phyloP scores from a whole-genome alignment of 1,140 invertebrate genomes.

The Lepidurus packardi region DNA sequence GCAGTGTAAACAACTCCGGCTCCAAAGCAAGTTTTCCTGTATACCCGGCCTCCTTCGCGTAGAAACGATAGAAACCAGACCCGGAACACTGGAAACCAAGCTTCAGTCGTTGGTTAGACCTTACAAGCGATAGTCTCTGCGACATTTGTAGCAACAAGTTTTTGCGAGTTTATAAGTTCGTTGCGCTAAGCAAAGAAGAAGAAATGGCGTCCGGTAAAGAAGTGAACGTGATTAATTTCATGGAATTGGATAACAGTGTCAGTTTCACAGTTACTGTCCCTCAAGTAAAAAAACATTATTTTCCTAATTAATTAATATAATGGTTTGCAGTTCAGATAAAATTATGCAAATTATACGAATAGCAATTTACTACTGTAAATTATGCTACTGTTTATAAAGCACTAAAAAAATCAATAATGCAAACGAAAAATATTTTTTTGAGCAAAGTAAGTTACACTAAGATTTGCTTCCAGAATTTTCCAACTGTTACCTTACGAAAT shows the following conservation, averaged over 20 bases:
- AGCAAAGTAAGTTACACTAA: no score
- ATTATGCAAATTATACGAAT: no score
- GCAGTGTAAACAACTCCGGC: no score
- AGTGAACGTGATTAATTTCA: background rate
- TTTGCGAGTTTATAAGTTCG: background rate
- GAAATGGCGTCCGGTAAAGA: background rate
- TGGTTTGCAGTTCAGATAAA: no score
- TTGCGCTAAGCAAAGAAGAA: background rate
- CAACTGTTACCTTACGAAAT: no score
- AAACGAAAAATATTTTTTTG: no score
- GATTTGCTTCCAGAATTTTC: no score
- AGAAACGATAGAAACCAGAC: background rate
- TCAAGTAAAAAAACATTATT: background rate
- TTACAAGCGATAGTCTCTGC: background rate
- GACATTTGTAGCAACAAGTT: background rate
- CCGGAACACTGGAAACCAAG: background rate
- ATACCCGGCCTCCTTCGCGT: background rate
- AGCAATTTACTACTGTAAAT: no score
- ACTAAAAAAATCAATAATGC: no score
- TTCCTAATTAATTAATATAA: no score
- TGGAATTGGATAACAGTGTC: background rate
- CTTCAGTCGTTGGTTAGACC: background rate
- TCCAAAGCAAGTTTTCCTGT: background rate
- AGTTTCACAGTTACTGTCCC: background rate
- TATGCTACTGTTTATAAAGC: no score